These are phyloP conservation scores for Sebastes wilsoni DNA, from an alignment of 2,797 vertebrate species.

Conservation along the genomic window DNA sequence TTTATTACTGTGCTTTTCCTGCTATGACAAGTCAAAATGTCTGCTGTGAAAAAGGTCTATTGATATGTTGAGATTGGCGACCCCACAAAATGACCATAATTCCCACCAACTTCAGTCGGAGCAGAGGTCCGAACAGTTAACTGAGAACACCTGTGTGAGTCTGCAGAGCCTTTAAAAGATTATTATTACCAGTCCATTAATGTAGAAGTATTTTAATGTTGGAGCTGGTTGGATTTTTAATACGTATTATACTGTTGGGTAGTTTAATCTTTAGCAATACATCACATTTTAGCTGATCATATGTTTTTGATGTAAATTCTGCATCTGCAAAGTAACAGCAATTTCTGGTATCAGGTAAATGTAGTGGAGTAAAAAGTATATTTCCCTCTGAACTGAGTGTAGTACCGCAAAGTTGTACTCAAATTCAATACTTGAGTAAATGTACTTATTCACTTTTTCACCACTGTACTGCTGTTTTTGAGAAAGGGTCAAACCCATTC, in stretches of 20 bases:
- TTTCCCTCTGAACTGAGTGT: neutral
- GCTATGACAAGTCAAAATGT: neutral
- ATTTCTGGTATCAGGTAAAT: neutral
- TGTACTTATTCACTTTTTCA: neutral
- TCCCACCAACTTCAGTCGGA: neutral
- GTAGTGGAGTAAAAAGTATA: neutral
- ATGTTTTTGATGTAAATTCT: neutral
- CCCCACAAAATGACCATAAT: neutral
- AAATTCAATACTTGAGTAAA: neutral
- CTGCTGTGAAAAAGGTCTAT: neutral
- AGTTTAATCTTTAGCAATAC: neutral
- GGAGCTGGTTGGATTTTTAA: neutral
- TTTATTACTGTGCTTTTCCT: neutral
- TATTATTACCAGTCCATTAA: neutral
- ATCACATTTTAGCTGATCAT: neutral
- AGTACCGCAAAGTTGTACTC: neutral
- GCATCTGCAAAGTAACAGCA: neutral
- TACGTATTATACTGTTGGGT: neutral
- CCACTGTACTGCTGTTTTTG: neutral
- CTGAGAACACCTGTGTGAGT: neutral
- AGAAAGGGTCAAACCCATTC: neutral
- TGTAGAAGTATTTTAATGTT: neutral
- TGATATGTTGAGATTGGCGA: neutral
- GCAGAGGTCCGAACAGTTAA: neutral
- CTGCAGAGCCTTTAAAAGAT: neutral